Evolutionary conservation across 2,888 invertebrate species (phyloP).

Genomic region (Synergus umbraculus): DNA sequence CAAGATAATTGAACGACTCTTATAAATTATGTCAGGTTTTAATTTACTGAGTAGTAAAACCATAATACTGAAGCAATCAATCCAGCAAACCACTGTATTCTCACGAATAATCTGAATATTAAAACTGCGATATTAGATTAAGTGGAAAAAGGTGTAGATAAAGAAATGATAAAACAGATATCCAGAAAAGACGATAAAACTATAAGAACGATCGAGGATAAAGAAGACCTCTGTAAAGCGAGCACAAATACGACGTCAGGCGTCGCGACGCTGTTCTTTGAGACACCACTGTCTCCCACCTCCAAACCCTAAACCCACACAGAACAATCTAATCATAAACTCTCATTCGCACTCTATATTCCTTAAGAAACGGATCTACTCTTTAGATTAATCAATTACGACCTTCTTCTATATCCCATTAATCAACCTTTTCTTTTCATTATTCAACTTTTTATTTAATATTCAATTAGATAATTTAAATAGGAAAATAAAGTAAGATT

Average conservation of each 20-base stretch:
- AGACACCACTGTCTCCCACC: background rate
- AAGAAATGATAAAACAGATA: constrained; percentile 5
- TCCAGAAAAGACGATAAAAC: background rate
- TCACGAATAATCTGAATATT: background rate
- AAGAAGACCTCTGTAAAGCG: constrained; percentile 4
- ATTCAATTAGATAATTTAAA: background rate
- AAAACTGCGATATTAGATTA: background rate
- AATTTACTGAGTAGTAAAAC: background rate
- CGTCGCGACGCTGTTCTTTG: background rate
- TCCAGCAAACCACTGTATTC: background rate
- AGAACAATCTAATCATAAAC: constrained; percentile 31
- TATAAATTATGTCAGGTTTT: background rate
- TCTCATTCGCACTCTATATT: constrained; percentile 22
- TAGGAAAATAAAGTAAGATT: background rate
- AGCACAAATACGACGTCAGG: background rate
- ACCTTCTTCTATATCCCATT: constrained; percentile 22
- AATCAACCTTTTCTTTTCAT: background rate
- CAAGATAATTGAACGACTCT: background rate
- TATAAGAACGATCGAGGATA: background rate
- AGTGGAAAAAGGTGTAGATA: background rate
- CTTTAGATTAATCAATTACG: background rate
- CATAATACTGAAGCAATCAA: background rate
- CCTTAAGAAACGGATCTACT: constrained; percentile 1
- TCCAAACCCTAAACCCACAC: background rate
- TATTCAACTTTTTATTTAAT: background rate